Evolutionary conservation across 1,140 invertebrate species (phyloP).

Genomic region (Nautilus pompilius): DNA sequence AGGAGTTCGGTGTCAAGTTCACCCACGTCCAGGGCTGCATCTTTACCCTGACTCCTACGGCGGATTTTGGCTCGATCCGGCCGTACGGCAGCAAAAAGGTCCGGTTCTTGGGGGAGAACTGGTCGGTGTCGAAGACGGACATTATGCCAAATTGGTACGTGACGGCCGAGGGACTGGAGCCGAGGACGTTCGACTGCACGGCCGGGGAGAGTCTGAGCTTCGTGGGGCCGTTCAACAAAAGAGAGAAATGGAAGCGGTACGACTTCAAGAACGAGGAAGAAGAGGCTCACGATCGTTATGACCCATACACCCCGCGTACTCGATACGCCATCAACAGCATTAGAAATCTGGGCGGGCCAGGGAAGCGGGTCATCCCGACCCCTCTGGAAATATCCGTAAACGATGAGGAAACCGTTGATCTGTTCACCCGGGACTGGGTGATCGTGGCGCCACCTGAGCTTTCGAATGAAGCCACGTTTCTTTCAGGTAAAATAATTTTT

Average conservation of each 20-base stretch:
- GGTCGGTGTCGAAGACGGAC: constrained; percentile 38
- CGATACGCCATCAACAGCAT: constrained; percentile 19
- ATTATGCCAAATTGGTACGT: constrained; percentile 40
- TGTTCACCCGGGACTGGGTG: constrained; percentile 16
- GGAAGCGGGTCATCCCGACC: constrained; percentile 23
- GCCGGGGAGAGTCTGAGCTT: constrained; percentile 22
- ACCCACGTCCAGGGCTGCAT: constrained; percentile 31
- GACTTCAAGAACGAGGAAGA: neutral
- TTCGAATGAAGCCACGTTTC: constrained; percentile 6
- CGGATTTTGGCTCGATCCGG: neutral
- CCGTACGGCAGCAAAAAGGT: neutral
- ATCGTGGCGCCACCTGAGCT: neutral
- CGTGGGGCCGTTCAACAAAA: constrained; percentile 28
- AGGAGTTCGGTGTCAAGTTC: constrained; percentile 18
- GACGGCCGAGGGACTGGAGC: constrained; percentile 19
- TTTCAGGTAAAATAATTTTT: constrained; percentile 13
- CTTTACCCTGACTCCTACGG: constrained; percentile 4
- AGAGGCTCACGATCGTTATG: constrained; percentile 21
- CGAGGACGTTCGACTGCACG: constrained; percentile 20
- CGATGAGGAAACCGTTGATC: constrained; percentile 3
- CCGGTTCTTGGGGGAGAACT: constrained; percentile 18
- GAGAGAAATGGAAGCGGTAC: constrained; percentile 35
- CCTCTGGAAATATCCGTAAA: constrained; percentile 16
- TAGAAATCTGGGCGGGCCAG: constrained; percentile 10
- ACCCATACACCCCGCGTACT: constrained; percentile 28